A percentile compares a stretch with the other conserved stretches of the same genome.
These are phyloP conservation scores for Macquaria australasica DNA, from an alignment of 2,113 vertebrate species.

Conservation along the genomic window DNA sequence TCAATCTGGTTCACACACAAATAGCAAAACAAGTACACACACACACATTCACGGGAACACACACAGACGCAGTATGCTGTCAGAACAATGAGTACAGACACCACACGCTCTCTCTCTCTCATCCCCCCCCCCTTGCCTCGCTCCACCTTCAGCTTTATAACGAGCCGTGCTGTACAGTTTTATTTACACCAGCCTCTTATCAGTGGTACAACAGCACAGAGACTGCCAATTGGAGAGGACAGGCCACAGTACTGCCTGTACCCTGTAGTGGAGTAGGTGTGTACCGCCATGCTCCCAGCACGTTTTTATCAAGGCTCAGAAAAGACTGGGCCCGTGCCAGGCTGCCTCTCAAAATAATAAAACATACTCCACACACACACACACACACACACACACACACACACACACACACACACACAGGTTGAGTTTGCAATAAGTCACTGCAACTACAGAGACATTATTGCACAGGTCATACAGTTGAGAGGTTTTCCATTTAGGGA, in stretches of 20 bases:
- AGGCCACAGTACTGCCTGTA: constrained; percentile 92
- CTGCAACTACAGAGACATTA: constrained; percentile 7
- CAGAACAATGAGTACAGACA: constrained; percentile 98
- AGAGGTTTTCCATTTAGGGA: constrained; percentile 16
- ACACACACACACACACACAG: constrained; percentile 7
- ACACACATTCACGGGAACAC: constrained; percentile 56
- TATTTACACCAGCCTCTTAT: constrained; percentile 99
- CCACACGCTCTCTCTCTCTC: constrained; percentile 81
- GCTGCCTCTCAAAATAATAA: constrained; percentile 71
- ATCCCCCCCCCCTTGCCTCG: neutral
- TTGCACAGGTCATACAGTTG: constrained; percentile 29
- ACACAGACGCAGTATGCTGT: constrained; percentile 80
- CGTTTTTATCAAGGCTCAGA: constrained; percentile 78
- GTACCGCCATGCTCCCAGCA: constrained; percentile 79
- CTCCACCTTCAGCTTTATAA: constrained; percentile 67
- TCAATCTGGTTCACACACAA: constrained; percentile 49
- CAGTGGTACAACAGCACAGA: constrained; percentile 91
- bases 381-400: constrained; percentile 4
- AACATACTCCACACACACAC: constrained; percentile 25
- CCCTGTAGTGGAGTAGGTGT: constrained; percentile 88
- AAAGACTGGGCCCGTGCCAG: constrained; percentile 65
- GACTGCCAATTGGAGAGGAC: constrained; percentile 94
- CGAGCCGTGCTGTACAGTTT: constrained; percentile 90
- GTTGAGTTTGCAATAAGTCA: constrained; percentile 33
- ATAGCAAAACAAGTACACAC: constrained; percentile 43